phyloP scores from a whole-genome alignment of 1,140 invertebrate genomes.

The Homarus americanus region DNA sequence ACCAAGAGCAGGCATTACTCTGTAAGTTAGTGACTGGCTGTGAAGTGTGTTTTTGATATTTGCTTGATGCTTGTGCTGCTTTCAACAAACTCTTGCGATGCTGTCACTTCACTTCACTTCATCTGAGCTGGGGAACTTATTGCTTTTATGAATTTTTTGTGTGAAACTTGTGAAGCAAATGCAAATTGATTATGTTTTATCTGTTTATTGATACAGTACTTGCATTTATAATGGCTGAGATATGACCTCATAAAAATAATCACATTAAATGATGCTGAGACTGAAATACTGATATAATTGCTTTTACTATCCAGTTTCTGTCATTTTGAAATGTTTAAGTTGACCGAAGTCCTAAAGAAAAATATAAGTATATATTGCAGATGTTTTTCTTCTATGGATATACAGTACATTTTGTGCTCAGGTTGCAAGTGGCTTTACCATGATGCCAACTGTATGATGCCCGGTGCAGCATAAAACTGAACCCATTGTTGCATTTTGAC shows the following conservation, averaged over 20 bases:
- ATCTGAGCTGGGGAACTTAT: not conserved
- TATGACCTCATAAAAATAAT: not conserved
- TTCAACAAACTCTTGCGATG: not conserved
- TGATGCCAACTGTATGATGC: not conserved
- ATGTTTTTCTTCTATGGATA: not conserved
- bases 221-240: not conserved
- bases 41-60: slow-evolving; percentile 18
- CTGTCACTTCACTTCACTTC: slow-evolving; percentile 7
- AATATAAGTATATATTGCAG: not conserved
- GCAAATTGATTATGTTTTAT: not conserved
- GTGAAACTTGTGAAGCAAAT: not conserved
- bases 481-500: not conserved
- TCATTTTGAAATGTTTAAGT: not conserved
- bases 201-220: not conserved
- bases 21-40: slow-evolving; percentile 46
- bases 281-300: not conserved
- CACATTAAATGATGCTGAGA: not conserved
- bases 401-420: too few relatives aligned
- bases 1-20: slow-evolving; percentile 65
- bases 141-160: slow-evolving; percentile 10
- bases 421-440: not conserved
- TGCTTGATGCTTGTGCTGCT: slow-evolving; percentile 27
- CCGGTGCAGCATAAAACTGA: not conserved
- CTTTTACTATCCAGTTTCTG: not conserved
- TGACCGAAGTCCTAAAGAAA: not conserved